phyloP scores from a whole-genome alignment of 2,797 vertebrate genomes.

The Tragelaphus oryx region DNA sequence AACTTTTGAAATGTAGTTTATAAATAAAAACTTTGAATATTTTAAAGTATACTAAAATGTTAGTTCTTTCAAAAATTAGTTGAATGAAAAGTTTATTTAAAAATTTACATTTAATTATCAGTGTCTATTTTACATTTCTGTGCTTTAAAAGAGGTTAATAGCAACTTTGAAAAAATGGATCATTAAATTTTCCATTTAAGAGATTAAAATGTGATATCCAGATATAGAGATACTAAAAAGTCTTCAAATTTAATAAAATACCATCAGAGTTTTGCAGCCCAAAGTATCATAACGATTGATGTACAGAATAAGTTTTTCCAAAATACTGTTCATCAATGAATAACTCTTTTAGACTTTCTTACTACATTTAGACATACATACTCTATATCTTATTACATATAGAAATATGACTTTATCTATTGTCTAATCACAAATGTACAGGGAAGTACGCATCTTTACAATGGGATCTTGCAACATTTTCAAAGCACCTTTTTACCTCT shows the following conservation, averaged over 20 bases:
- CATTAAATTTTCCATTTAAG: neutral
- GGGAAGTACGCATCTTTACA: neutral
- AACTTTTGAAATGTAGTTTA: neutral
- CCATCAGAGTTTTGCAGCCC: neutral
- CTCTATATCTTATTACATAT: neutral
- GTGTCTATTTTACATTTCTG: neutral
- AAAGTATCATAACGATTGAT: neutral
- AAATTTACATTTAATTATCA: conserved; percentile 2
- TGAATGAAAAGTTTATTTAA: neutral
- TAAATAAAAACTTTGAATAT: neutral
- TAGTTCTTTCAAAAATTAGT: neutral
- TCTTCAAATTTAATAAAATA: neutral
- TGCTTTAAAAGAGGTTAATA: neutral
- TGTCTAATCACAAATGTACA: neutral
- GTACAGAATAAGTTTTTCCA: neutral
- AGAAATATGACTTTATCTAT: neutral
- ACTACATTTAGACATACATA: neutral
- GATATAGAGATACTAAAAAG: neutral
- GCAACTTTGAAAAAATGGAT: neutral
- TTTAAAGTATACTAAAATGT: neutral
- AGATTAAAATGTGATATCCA: neutral
- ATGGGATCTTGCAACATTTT: neutral
- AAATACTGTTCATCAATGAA: neutral
- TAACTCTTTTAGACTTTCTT: neutral
- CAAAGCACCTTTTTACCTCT: neutral